A percentile compares a stretch with the other conserved stretches of the same genome.
phyloP scores from a whole-genome alignment of 1,140 invertebrate genomes.

The Bradysia coprophila region DNA sequence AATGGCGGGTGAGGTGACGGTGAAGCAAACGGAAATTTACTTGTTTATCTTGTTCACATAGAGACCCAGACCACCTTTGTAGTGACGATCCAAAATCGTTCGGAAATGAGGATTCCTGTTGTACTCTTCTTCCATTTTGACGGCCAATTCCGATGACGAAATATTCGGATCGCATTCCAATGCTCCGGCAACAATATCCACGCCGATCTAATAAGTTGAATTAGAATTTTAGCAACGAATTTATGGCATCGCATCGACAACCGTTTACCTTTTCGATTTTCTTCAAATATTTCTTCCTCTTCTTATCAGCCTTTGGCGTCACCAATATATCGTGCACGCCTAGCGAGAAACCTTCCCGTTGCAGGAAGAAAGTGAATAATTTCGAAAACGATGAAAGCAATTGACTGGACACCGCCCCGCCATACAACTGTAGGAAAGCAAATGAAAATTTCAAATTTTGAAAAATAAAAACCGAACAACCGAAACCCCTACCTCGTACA shows the following conservation, averaged over 20 bases:
- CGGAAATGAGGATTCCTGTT: constrained; percentile 57
- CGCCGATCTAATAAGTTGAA: constrained; percentile 31
- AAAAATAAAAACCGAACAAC: not conserved
- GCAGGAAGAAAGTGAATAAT: constrained; percentile 80
- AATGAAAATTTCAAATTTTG: not conserved
- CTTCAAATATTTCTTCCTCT: constrained; percentile 50
- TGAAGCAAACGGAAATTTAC: constrained; percentile 16
- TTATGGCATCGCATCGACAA: not conserved
- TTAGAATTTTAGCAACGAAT: too few relatives aligned
- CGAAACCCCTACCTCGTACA: constrained; percentile 49
- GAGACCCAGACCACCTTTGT: constrained; percentile 64
- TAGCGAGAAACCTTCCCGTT: constrained; percentile 82
- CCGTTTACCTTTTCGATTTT: constrained; percentile 33
- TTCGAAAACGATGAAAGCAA: constrained; percentile 80
- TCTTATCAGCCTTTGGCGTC: constrained; percentile 43
- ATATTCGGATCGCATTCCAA: constrained; percentile 43
- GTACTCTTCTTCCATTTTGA: constrained; percentile 50
- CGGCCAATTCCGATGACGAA: constrained; percentile 32
- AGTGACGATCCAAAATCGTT: constrained; percentile 60
- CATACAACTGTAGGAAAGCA: constrained; percentile 54
- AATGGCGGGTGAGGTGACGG: not conserved
- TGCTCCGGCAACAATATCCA: constrained; percentile 44
- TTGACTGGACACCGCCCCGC: constrained; percentile 58
- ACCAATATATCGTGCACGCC: constrained; percentile 92
- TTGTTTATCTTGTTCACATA: constrained; percentile 84